A percentile compares a stretch with the other conserved stretches of the same genome.
phyloP scores from a whole-genome alignment of 2,113 vertebrate species.

The Fregetta grallaria region DNA sequence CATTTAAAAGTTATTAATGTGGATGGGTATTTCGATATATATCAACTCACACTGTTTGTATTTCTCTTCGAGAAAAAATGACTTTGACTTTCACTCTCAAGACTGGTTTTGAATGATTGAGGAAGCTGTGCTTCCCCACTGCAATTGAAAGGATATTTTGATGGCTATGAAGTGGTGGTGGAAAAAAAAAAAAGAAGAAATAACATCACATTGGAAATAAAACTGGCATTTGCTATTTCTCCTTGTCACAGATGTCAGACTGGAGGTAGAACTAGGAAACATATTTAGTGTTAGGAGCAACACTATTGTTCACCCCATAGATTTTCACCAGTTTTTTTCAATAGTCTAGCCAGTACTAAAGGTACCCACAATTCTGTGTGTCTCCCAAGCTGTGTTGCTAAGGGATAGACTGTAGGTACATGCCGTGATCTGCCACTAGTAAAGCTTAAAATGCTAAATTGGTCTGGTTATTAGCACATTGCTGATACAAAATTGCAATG shows the following conservation, averaged over 20 bases:
- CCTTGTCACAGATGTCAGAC: neutral
- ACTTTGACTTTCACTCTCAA: neutral
- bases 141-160: neutral
- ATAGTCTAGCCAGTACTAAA: neutral
- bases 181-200: neutral
- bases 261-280: neutral
- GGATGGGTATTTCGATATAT: neutral
- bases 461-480: neutral
- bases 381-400: neutral
- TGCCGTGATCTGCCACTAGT: neutral
- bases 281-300: neutral
- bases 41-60: neutral
- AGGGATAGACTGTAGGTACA: neutral
- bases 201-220: neutral
- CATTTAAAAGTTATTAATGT: neutral
- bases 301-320: neutral
- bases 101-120: neutral
- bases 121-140: neutral
- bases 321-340: neutral
- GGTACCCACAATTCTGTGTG: neutral
- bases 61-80: neutral
- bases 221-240: neutral
- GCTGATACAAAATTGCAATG: neutral
- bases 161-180: neutral
- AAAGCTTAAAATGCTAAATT: constrained; percentile 29